A percentile compares a stretch with the other conserved stretches of the same genome.
Conservation (phyloP, 2,888 invertebrate genomes). For the Dinocampus coccinellae region DNA sequence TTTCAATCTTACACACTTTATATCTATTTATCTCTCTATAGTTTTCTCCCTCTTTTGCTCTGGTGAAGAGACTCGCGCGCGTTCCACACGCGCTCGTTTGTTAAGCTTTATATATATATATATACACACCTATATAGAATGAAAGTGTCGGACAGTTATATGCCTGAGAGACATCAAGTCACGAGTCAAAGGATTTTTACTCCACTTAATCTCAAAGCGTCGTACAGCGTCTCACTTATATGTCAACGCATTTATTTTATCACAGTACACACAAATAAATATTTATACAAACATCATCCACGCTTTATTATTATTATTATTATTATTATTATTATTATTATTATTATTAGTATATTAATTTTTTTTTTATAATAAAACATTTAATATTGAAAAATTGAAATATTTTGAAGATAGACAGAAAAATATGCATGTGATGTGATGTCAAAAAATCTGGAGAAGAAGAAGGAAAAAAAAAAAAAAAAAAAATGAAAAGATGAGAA, state of each 20-base stretch:
- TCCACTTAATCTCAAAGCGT: slow-evolving; percentile 53
- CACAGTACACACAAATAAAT: too few species aligned
- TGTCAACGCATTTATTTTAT: slow-evolving; percentile 4
- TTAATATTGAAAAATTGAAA: too few species aligned
- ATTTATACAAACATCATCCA: too few species aligned
- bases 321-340: too few species aligned
- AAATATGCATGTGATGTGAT: too few species aligned
- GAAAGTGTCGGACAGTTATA: slow-evolving; percentile 35
- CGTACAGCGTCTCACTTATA: slow-evolving; percentile 24
- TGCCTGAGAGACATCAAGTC: slow-evolving; percentile 37
- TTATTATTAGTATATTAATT: too few species aligned
- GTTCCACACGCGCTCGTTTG: slow-evolving; percentile 43
- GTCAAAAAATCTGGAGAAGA: too few species aligned
- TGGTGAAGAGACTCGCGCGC: slow-evolving; percentile 30
- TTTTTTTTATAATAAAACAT: too few species aligned
- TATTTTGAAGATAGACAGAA: background rate
- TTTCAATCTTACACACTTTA: too few species aligned
- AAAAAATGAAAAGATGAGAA: background rate
- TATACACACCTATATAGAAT: background rate
- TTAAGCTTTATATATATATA: slow-evolving; percentile 33
- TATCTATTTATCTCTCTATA: slow-evolving; percentile 1
- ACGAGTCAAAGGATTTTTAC: slow-evolving; percentile 54
- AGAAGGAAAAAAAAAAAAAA: too few species aligned
- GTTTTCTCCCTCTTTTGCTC: background rate
- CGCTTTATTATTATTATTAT: background rate